Conservation (phyloP, 2,797 vertebrate genomes). For the Simalia tracyae region DNA sequence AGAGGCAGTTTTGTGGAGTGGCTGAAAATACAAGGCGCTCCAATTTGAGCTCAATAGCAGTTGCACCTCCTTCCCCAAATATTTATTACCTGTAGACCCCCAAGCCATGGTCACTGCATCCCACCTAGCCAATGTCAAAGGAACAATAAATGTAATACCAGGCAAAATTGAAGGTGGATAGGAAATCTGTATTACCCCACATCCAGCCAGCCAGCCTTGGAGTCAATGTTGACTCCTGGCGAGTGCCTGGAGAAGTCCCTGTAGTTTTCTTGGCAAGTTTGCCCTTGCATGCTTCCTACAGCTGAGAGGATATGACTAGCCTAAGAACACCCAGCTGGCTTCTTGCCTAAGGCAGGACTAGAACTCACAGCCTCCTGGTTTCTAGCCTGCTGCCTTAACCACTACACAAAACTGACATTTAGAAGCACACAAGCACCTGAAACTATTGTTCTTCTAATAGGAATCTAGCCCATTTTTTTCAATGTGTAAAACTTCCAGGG, state of each 20-base stretch:
- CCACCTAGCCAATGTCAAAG: neutral
- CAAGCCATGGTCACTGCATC: neutral
- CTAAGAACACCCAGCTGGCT: neutral
- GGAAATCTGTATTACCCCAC: neutral
- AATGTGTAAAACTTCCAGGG: neutral
- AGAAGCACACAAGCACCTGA: neutral
- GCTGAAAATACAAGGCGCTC: neutral
- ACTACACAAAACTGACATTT: neutral
- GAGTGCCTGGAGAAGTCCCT: neutral
- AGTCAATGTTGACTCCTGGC: neutral
- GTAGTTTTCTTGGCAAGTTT: neutral
- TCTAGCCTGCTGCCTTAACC: neutral
- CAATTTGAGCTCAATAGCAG: neutral
- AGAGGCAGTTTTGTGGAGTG: neutral
- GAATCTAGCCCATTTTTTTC: neutral
- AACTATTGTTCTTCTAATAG: neutral
- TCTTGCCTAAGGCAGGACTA: neutral
- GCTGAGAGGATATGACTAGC: neutral
- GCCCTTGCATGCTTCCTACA: neutral
- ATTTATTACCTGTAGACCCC: neutral
- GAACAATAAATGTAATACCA: neutral
- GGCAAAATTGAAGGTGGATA: neutral
- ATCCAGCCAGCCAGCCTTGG: neutral
- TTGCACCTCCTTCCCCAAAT: neutral
- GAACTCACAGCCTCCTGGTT: neutral